These are phyloP conservation scores for Hafferia zeledoni DNA, from an alignment of 2,797 vertebrate genomes.

Conservation along the genomic window DNA sequence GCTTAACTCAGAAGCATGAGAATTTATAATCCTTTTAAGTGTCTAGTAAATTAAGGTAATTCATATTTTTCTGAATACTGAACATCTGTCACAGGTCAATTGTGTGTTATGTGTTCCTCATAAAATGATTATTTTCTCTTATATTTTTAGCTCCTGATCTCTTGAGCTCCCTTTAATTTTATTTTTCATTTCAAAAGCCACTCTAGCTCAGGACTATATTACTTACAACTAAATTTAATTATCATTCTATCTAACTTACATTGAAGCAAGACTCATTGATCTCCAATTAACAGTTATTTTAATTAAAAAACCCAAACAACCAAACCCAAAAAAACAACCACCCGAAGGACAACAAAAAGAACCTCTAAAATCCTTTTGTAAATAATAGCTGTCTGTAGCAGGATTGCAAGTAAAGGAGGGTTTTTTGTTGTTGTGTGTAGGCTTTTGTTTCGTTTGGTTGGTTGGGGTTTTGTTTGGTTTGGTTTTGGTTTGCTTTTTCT, in stretches of 20 bases:
- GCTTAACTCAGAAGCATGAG: neutral
- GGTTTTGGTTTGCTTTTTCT: neutral
- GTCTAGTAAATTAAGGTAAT: neutral
- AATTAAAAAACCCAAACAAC: neutral
- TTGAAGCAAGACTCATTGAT: neutral
- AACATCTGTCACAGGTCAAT: neutral
- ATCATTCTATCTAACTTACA: neutral
- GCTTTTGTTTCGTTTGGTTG: neutral
- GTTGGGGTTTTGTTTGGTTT: neutral
- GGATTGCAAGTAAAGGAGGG: neutral
- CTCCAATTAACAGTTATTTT: neutral
- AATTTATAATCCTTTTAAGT: neutral
- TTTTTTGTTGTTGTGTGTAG: rapidly evolving
- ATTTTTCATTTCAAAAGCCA: neutral
- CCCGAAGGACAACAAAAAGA: neutral
- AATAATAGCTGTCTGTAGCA: neutral
- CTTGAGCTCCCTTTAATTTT: neutral
- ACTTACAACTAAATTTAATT: neutral
- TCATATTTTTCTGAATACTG: neutral
- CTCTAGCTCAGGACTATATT: neutral
- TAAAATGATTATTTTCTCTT: neutral
- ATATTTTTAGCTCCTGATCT: neutral
- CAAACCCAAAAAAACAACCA: neutral
- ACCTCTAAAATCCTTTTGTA: neutral
- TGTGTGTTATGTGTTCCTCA: neutral